Evolutionary conservation across 2,113 vertebrate species (phyloP), one percentile per base, ranked within the genome.

Genomic region (Pithys albifrons): DNA sequence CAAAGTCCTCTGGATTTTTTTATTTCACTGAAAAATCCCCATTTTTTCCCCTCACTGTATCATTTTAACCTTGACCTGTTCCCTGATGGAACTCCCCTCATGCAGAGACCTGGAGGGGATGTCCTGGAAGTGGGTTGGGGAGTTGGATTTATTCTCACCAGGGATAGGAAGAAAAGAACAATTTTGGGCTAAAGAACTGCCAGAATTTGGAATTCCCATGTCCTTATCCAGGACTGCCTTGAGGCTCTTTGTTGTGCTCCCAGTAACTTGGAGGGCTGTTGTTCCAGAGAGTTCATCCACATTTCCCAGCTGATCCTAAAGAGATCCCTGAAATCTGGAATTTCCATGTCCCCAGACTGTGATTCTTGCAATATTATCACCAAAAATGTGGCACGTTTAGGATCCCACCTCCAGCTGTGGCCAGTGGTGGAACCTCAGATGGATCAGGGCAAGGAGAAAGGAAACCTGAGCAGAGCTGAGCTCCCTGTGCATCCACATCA

Each of bases 31-130:
- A 61, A 79, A 55, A 73, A 57, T 6, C 3, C 4, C 14, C 6
- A 0, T 5, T 48, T 54, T 23, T 8, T 4, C 14, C 5, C 7
- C 16, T 37, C 7, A 16, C 0, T 14, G 19, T 14, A 25, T 17
- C 54, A 16, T 88, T 84, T 81, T 33, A 92, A 61, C 12, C 14
- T 22, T 29, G 18, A 27, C 49, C 17, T 13, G 2, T 49, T 71
- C 16, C 33, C 22, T 49, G 33, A 33, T 17, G 66, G 70, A 19
- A 6, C 4, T 52, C 18, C 70, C 12, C 45, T 15, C 7, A 20
- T 37, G 7, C 15, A 57, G 33, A 79, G 7, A 25, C 12, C 9
- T 91, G 54, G 45, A 65, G 29, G 6, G 7, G 12, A 14, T 28
- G 14, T n/a, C 10, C 7, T 37, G n/a, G 7, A 48, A 62, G 24